Evolutionary conservation across 1,140 invertebrate genomes (phyloP).

Genomic region (Notospermus geniculatus): DNA sequence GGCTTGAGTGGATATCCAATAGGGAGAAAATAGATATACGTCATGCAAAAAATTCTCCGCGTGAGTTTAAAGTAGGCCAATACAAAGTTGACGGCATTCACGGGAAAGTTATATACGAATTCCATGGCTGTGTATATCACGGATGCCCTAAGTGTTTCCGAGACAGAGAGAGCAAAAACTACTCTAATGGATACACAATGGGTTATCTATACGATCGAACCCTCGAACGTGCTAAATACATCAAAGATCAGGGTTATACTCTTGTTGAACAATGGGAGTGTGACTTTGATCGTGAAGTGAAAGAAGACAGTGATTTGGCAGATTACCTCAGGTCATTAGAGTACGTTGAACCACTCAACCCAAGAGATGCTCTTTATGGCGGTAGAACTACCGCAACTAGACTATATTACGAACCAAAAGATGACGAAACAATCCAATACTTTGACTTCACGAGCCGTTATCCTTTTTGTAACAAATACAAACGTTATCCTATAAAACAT

Average conservation of each 20-base stretch:
- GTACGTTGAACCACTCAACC: conserved; percentile 21
- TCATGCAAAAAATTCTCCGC: conserved; percentile 20
- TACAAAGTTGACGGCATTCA: conserved; percentile 20
- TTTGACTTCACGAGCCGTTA: conserved; percentile 21
- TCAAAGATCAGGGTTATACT: conserved; percentile 17
- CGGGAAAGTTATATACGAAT: conserved; percentile 24
- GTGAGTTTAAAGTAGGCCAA: conserved; percentile 15
- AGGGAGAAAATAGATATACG: conserved; percentile 17
- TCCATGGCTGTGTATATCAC: conserved; percentile 30
- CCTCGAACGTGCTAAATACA: conserved; percentile 13
- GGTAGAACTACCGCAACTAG: conserved; percentile 17
- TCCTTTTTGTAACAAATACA: conserved; percentile 19
- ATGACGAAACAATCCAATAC: conserved; percentile 19
- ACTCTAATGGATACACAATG: conserved; percentile 19
- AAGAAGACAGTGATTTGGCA: conserved; percentile 10
- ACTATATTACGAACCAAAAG: conserved; percentile 8
- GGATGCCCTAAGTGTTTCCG: conserved; percentile 31
- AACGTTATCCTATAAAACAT: conserved; percentile 15
- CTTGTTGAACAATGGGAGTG: conserved; percentile 29
- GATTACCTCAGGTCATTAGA: conserved; percentile 18
- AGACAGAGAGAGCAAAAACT: conserved; percentile 12
- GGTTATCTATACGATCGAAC: conserved; percentile 20
- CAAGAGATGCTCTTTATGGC: conserved; percentile 41
- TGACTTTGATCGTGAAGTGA: conserved; percentile 22
- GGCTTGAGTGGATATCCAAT: neutral